Evolutionary conservation across 2,888 invertebrate species (phyloP), one percentile per base, ranked within the genome.

Genomic region (Alcis repandata): DNA sequence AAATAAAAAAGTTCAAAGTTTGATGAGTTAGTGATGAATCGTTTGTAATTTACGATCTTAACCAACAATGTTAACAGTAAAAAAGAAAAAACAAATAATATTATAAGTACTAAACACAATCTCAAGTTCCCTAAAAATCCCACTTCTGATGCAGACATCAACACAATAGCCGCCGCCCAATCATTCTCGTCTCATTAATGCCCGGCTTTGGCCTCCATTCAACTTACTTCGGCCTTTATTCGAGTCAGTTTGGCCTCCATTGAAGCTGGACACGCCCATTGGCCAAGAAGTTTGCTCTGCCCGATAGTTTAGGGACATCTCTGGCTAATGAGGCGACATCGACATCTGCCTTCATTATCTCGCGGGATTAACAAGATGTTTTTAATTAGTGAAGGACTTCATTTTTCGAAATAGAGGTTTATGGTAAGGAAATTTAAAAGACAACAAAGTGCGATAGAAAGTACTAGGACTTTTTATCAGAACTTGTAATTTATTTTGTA

Each of bases 231-330:
- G 65, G 56, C 60, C 57, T 60, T 52, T 59, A 53, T 63, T 63
- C 59, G 48, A 48, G 41, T 33, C 63, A 56, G 60, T 52, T 61
- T 66, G 60, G 60, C 65, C 60, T 60, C 57, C 13, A 52, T 61
- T 61, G 51, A 46, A 66, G 57, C 27, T 64, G 60, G 71, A 61
- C 67, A 71, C 75, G 73, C 76, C 77, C 64, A 75, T 79, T 76
- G 78, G 75, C 76, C 74, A 68, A 27, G 69, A 73, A 78, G 76
- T 73, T 78, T 73, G 72, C 74, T 75, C 61, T 48, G 66, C 69
- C 74, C 73, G 56, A 79, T 78, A 79, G 80, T 82, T 80, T 71
- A 70, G 75, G 69, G 78, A 77, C 80, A 78, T 82, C 80, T 79
- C 75, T 75, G 76, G 80, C 76, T 82, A 82, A 82, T 82, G 80